These are phyloP conservation scores for Melanchra persicariae DNA, from an alignment of 2,888 invertebrate species.

Conservation along the genomic window DNA sequence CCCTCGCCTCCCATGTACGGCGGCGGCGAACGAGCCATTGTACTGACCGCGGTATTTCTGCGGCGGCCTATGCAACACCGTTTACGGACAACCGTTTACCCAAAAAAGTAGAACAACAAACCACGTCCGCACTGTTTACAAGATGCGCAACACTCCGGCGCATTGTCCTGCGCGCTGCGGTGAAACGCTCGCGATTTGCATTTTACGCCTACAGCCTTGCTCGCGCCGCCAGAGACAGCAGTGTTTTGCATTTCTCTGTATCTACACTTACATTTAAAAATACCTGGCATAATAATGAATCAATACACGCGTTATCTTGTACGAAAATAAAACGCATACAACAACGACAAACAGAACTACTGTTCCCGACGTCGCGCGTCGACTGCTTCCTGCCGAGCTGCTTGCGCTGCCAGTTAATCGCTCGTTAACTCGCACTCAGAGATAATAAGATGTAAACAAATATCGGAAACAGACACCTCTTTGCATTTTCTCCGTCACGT, in stretches of 20 bases:
- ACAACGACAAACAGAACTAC: conserved; percentile 65
- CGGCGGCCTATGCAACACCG: conserved; percentile 86
- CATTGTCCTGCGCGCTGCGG: conserved; percentile 86
- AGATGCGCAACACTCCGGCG: conserved; percentile 85
- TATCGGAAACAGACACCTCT: conserved; percentile 74
- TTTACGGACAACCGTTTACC: conserved; percentile 88
- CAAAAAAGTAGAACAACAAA: conserved; percentile 90
- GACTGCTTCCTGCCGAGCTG: conserved; percentile 71
- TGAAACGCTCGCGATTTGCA: conserved; percentile 87
- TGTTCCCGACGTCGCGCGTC: conserved; percentile 61
- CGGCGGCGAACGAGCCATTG: conserved; percentile 84
- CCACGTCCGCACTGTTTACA: conserved; percentile 88
- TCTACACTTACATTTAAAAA: conserved; percentile 63
- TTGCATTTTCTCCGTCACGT: conserved; percentile 73
- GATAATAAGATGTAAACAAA: conserved; percentile 77
- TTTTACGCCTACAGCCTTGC: conserved; percentile 83
- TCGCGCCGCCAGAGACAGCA: conserved; percentile 65
- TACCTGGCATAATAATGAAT: conserved; percentile 64
- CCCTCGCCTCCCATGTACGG: conserved; percentile 84
- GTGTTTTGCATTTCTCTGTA: conserved; percentile 80
- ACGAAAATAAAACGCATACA: conserved; percentile 56
- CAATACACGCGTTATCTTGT: conserved; percentile 46
- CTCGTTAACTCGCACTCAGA: conserved; percentile 71
- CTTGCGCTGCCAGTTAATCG: conserved; percentile 67
- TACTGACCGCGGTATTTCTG: conserved; percentile 85